These are phyloP conservation scores for Perodicticus potto DNA, from an alignment of 2,797 vertebrate species.

Conservation along the genomic window DNA sequence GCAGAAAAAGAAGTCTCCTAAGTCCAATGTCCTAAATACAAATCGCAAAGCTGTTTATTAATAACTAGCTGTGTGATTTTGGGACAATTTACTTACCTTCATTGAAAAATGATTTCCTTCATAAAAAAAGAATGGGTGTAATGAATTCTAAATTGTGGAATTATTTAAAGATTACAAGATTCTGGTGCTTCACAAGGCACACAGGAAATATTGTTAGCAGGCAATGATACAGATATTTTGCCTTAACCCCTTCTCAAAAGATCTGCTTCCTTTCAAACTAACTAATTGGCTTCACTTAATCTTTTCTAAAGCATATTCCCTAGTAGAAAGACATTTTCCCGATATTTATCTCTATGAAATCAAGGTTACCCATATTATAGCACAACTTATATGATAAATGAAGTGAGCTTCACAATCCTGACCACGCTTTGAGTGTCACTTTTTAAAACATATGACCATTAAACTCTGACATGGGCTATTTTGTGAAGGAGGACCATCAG, in stretches of 20 bases:
- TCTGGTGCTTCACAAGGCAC: neutral
- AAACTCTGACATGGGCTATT: neutral
- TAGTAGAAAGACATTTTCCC: neutral
- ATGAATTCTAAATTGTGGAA: neutral
- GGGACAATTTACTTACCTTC: neutral
- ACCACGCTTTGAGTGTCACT: neutral
- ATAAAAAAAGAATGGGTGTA: slow-evolving; percentile 31
- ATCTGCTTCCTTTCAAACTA: neutral
- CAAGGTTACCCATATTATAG: neutral
- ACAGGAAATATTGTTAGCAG: neutral
- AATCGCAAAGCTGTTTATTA: neutral
- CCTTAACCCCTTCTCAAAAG: neutral
- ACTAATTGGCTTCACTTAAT: neutral
- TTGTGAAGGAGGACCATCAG: neutral
- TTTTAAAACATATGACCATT: neutral
- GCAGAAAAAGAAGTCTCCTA: neutral
- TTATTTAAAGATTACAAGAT: slow-evolving; percentile 27
- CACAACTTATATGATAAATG: neutral
- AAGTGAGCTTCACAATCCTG: neutral
- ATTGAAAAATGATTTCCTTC: slow-evolving; percentile 25
- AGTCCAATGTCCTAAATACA: neutral
- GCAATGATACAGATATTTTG: neutral
- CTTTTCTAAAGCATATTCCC: neutral
- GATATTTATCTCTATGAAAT: neutral
- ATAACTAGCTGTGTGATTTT: neutral